A percentile compares a stretch with the other conserved stretches of the same genome.
Evolutionary conservation across 2,888 invertebrate species (phyloP).

Genomic region (Nesidiocoris tenuis): DNA sequence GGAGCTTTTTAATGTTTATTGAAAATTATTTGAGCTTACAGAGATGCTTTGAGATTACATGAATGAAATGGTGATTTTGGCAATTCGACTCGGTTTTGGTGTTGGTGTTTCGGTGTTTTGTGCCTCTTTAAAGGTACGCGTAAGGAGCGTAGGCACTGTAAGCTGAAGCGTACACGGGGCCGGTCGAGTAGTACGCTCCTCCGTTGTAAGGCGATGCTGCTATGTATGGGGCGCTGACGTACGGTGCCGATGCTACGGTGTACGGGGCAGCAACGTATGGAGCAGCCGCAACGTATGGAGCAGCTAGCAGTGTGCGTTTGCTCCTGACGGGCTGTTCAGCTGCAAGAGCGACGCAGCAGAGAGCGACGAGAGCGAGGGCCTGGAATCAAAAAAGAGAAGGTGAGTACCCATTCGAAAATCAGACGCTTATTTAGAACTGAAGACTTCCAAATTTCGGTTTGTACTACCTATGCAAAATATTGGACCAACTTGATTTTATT

Average conservation of each 20-base stretch:
- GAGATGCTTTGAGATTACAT: too few relatives aligned
- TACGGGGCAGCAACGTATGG: constrained; percentile 17
- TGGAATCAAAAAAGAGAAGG: not conserved
- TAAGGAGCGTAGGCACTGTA: constrained; percentile 26
- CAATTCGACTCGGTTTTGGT: too few relatives aligned
- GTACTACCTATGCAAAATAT: too few relatives aligned
- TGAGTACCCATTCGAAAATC: too few relatives aligned
- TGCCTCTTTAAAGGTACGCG: constrained; percentile 36
- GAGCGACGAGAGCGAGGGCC: constrained; percentile 14
- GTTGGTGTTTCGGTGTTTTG: too few relatives aligned
- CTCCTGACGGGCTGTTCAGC: constrained; percentile 27
- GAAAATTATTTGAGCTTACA: too few relatives aligned
- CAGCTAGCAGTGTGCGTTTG: constrained; percentile 23
- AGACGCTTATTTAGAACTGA: too few relatives aligned
- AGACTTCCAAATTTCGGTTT: too few relatives aligned
- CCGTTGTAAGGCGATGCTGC: constrained; percentile 36
- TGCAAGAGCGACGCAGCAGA: constrained; percentile 26
- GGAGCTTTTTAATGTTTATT: too few relatives aligned
- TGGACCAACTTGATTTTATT: too few relatives aligned
- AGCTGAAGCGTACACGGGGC: constrained; percentile 31
- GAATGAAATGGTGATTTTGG: too few relatives aligned
- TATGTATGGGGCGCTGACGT: constrained; percentile 28
- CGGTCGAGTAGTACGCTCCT: constrained; percentile 28
- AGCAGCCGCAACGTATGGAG: constrained; percentile 10
- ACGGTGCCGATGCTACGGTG: constrained; percentile 10